A percentile compares a stretch with the other conserved stretches of the same genome.
Evolutionary conservation across 1,140 invertebrate genomes (phyloP).

Genomic region (Drosophila albomicans): DNA sequence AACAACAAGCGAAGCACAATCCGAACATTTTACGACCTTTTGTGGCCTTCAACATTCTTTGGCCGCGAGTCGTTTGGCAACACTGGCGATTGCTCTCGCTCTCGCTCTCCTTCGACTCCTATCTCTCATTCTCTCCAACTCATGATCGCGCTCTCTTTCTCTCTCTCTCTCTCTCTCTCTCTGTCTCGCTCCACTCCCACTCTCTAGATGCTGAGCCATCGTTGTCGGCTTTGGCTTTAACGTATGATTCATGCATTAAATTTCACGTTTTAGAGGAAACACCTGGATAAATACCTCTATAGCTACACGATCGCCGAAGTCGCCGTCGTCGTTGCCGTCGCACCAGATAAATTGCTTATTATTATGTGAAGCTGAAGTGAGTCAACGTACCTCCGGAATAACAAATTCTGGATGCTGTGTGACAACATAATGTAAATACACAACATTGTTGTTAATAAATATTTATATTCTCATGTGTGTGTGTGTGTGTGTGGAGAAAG

Average conservation of each 20-base stretch:
- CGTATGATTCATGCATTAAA: constrained; percentile 63
- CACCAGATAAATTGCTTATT: constrained; percentile 35
- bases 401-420: constrained; percentile 26
- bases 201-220: constrained; percentile 11
- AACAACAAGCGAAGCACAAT: constrained; percentile 18
- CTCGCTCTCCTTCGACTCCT: neutral
- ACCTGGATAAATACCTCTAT: constrained; percentile 70
- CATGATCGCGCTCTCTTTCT: neutral
- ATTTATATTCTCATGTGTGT: neutral
- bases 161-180: neutral
- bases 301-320: neutral
- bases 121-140: constrained; percentile 5
- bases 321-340: constrained; percentile 1
- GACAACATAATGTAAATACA: constrained; percentile 20
- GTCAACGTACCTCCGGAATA: constrained; percentile 1
- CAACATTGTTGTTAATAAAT: neutral
- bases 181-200: constrained; percentile 29
- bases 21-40: constrained; percentile 56
- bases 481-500: neutral
- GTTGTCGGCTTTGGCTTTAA: constrained; percentile 27
- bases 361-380: constrained; percentile 19
- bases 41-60: constrained; percentile 73
- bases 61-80: constrained; percentile 40
- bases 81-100: constrained; percentile 38
- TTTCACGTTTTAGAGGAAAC: constrained; percentile 66